phyloP scores from a whole-genome alignment of 2,113 vertebrate genomes.

The Helogale parvula region DNA sequence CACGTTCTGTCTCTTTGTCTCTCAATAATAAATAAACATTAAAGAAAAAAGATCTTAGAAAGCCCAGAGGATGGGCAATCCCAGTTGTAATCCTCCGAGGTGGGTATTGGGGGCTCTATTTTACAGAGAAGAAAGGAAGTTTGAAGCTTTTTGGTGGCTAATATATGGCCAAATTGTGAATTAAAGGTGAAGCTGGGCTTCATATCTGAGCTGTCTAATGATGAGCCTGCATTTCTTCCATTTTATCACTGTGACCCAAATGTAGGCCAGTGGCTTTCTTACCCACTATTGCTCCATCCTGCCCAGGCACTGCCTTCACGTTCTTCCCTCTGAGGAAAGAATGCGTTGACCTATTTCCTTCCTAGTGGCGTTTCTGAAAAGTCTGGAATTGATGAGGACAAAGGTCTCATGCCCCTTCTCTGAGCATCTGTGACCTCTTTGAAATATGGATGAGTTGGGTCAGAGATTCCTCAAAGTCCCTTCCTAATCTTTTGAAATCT shows the following conservation, averaged over 20 bases:
- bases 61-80: background rate
- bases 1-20: no score
- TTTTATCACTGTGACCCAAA: background rate
- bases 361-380: background rate
- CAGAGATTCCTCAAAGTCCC: background rate
- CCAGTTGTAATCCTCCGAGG: background rate
- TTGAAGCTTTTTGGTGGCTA: background rate
- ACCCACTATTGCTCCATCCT: rapidly evolving
- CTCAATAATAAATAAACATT: no score
- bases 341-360: background rate
- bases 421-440: background rate
- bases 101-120: background rate
- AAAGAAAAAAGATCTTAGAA: background rate
- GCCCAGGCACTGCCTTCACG: background rate
- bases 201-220: background rate
- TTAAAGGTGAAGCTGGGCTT: background rate
- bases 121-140: background rate
- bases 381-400: background rate
- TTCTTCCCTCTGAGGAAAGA: background rate
- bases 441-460: background rate
- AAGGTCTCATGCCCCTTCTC: background rate
- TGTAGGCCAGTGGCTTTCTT: no score
- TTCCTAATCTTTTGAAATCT: background rate
- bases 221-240: background rate
- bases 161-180: background rate